Evolutionary conservation across 1,140 invertebrate species (phyloP).

Genomic region (Aradophagus sp.): DNA sequence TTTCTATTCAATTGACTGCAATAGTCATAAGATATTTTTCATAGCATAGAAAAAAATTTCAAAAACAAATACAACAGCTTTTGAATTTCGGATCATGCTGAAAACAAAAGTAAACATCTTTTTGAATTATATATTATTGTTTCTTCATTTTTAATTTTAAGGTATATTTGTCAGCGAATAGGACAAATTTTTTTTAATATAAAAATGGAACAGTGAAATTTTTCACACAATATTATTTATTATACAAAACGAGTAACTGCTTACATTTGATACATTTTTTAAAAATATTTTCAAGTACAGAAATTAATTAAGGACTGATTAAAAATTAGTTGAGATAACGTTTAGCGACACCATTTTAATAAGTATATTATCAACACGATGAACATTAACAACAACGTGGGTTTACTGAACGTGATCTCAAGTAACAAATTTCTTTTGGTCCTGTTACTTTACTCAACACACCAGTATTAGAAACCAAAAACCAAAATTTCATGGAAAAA

Average conservation of each 20-base stretch:
- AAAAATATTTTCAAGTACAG: slow-evolving; percentile 61
- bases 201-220: too few species aligned
- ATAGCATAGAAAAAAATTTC: too few species aligned
- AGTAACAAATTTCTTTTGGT: slow-evolving; percentile 62
- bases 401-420: slow-evolving; percentile 63
- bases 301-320: slow-evolving; percentile 52
- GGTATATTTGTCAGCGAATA: too few species aligned
- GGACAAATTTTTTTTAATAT: too few species aligned
- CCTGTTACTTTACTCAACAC: slow-evolving; percentile 33
- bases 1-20: too few species aligned
- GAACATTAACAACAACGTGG: slow-evolving; percentile 59
- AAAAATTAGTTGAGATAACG: slow-evolving; percentile 60
- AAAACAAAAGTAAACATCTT: too few species aligned
- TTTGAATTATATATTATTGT: too few species aligned
- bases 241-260: slow-evolving; percentile 62
- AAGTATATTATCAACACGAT: slow-evolving; percentile 42
- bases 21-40: too few species aligned
- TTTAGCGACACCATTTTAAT: slow-evolving; percentile 59
- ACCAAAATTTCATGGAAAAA: slow-evolving; percentile 33
- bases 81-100: too few species aligned
- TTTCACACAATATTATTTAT: slow-evolving; percentile 60
- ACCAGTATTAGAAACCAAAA: slow-evolving; percentile 45
- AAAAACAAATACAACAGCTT: too few species aligned
- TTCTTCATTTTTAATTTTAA: too few species aligned
- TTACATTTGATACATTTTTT: slow-evolving; percentile 49